Evolutionary conservation across 2,888 invertebrate species (phyloP).

Genomic region (Ennomos quercinarius): DNA sequence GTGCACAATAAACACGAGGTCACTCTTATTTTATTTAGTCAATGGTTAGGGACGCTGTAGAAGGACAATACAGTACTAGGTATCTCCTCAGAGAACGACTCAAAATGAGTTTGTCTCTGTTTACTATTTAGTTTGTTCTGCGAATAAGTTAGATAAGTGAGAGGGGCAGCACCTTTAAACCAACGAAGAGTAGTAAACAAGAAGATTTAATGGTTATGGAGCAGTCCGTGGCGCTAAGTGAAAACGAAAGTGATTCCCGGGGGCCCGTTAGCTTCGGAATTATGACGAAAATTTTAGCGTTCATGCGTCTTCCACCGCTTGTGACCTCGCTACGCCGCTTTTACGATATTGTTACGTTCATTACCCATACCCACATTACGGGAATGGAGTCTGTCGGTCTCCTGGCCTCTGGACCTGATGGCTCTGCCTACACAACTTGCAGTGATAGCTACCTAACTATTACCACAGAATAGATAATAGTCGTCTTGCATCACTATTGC

Average conservation of each 20-base stretch:
- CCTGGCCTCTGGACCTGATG: slow-evolving; percentile 31
- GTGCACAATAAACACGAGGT: too few relatives aligned
- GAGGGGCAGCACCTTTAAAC: slow-evolving; percentile 53
- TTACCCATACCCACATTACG: slow-evolving; percentile 54
- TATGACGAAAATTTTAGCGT: slow-evolving; percentile 63
- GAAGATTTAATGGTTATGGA: slow-evolving; percentile 74
- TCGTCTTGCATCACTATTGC: too few relatives aligned
- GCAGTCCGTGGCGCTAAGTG: slow-evolving; percentile 73
- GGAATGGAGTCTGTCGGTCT: slow-evolving; percentile 47
- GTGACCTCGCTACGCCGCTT: slow-evolving; percentile 50
- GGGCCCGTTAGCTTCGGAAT: slow-evolving; percentile 68
- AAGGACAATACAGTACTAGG: slow-evolving; percentile 38
- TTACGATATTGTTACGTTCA: slow-evolving; percentile 60
- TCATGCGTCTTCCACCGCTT: slow-evolving; percentile 53
- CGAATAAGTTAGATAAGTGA: slow-evolving; percentile 70
- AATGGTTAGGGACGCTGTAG: slow-evolving; percentile 43
- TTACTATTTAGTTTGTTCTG: slow-evolving; percentile 66
- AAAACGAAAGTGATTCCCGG: slow-evolving; percentile 76
- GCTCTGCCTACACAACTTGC: slow-evolving; percentile 17
- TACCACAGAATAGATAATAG: too few relatives aligned
- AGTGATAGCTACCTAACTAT: slow-evolving; percentile 16
- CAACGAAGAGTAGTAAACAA: slow-evolving; percentile 66
- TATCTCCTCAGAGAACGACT: slow-evolving; percentile 53
- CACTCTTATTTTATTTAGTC: too few relatives aligned
- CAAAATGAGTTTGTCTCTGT: slow-evolving; percentile 54